Base-by-base conservation (phyloP, 2,113 vertebrate genomes). In the Phrynosoma platyrhinos region DNA sequence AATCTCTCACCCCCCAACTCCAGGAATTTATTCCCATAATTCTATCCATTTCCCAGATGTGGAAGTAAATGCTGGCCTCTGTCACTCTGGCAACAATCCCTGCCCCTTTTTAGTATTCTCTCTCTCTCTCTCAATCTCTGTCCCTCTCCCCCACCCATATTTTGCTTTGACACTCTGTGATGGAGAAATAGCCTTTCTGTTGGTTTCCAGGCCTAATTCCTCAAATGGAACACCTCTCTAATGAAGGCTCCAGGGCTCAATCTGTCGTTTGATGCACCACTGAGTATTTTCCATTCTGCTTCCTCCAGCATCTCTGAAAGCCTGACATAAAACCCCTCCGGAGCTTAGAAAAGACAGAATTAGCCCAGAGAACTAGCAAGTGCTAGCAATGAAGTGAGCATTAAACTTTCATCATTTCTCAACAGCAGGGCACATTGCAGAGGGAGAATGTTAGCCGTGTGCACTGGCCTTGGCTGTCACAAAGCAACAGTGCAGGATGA, bases 371-470 rank as follows among this genome's bases (percentile, higher is more conserved):
- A 85, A 74, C 53, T 42, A 52, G 82, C 66, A 74, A 79, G n/a
- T 1, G 20, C 69, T 36, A 47, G 53, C 53, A 62, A 10, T 75
- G 20, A 82, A 82, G 78, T 25, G 66, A 53, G 20, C 16, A 85
- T 89, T 82, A 85, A 89, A 69, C 27, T 66, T 68, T 76, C 55
- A 82, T 55, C 62, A 52, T 76, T 76, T 82, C 79, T 76, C 25
- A 86, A 52, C 20, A 77, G 62, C 30, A 76, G 21, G 42, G 7
- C 78, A 53, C 14, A 6, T 55, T 76, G 21, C 68, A 75, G 69
- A 81, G 68, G 42, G 25, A 75, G 62, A 66, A 55, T 40, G 69
- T 76, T 68, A 30, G 58, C 25, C 42, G 20, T 66, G 40, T 68
- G 9, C 23, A 16, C 23, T 2, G 3, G n/a, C 23, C 80, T 82